Conservation (phyloP, 2,113 vertebrate genomes). For the Eclectus roratus region DNA sequence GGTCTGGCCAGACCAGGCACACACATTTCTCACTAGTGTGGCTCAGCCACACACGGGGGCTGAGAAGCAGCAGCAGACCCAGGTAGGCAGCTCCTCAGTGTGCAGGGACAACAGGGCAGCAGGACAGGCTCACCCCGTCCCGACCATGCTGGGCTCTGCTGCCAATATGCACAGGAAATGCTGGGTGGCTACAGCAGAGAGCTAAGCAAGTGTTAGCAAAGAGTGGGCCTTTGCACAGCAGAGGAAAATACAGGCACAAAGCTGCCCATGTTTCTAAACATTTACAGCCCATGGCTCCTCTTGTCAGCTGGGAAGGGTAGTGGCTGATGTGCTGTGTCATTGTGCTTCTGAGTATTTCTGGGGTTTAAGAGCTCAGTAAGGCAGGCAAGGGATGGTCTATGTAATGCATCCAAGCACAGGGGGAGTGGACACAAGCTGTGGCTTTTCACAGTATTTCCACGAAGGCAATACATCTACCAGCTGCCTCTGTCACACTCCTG, state of each 20-base stretch:
- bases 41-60: background rate
- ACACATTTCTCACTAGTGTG: background rate
- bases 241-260: background rate
- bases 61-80: background rate
- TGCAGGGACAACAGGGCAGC: background rate
- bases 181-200: background rate
- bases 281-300: background rate
- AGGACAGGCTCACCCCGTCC: background rate
- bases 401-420: fast-evolving
- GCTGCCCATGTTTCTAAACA: fast-evolving
- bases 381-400: background rate
- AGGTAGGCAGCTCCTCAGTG: background rate
- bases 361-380: background rate
- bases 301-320: background rate
- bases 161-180: background rate
- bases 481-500: background rate
- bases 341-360: conserved; percentile 10
- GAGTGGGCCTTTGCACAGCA: background rate
- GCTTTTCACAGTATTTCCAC: background rate
- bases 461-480: background rate
- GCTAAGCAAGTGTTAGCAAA: fast-evolving
- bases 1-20: background rate
- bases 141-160: fast-evolving
- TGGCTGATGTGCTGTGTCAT: background rate
- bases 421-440: background rate